A percentile compares a stretch with the other conserved stretches of the same genome.
Conservation (phyloP, 2,888 invertebrate species). For the Cremastinae sp. region DNA sequence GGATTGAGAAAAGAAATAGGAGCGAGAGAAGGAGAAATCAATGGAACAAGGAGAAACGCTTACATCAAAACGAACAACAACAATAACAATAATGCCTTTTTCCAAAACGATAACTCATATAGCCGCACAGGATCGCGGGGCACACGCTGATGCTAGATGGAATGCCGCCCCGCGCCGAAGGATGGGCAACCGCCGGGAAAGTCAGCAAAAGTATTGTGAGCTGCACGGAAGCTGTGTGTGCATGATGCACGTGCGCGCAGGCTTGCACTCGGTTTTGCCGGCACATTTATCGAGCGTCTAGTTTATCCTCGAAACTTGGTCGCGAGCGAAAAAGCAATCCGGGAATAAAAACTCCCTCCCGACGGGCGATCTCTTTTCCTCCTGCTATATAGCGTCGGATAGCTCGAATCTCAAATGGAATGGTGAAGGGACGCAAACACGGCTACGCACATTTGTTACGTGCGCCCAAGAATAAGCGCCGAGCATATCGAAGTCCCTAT, state of each 20-base stretch:
- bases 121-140: slow-evolving; percentile 14
- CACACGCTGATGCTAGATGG: not conserved
- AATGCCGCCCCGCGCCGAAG: not conserved
- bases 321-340: slow-evolving; percentile 46
- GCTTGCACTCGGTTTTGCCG: slow-evolving; percentile 41
- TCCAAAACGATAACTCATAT: slow-evolving; percentile 53
- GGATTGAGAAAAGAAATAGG: slow-evolving; percentile 4
- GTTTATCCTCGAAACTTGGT: slow-evolving; percentile 42
- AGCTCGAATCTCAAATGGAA: slow-evolving; percentile 31
- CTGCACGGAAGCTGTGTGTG: not conserved
- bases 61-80: slow-evolving; percentile 30
- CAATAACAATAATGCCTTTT: slow-evolving; percentile 58
- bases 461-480: too few species aligned
- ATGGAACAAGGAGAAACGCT: slow-evolving; percentile 23
- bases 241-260: slow-evolving; percentile 4
- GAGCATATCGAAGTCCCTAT: not conserved
- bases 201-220: slow-evolving; percentile 23
- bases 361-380: slow-evolving; percentile 22
- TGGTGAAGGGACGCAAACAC: slow-evolving; percentile 4
- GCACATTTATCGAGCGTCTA: slow-evolving; percentile 52
- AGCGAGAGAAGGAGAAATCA: slow-evolving; percentile 9
- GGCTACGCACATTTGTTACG: not conserved
- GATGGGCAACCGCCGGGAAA: slow-evolving; percentile 30
- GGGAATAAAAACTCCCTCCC: slow-evolving; percentile 32
- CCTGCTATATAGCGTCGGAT: not conserved